These are phyloP conservation scores for Rhabdomys pumilio DNA, from an alignment of 2,797 vertebrate species.

Conservation along the genomic window DNA sequence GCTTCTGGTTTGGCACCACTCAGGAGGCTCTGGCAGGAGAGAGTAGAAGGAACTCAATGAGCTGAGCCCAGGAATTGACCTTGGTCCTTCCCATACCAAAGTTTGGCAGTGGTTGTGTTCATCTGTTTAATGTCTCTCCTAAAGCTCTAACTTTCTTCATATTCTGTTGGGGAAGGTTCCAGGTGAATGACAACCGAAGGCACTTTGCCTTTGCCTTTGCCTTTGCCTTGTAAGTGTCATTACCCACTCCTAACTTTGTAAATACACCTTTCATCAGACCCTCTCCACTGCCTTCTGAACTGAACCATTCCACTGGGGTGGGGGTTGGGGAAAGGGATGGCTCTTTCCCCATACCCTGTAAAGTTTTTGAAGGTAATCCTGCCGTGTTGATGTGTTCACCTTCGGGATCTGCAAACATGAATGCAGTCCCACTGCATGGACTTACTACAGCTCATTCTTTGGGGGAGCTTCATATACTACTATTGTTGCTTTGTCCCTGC, in stretches of 20 bases:
- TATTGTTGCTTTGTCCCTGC: background rate
- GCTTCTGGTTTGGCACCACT: background rate
- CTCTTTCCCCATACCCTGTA: too few species aligned
- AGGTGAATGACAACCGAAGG: background rate
- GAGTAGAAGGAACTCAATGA: background rate
- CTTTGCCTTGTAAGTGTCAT: background rate
- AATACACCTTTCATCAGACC: background rate
- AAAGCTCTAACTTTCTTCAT: background rate
- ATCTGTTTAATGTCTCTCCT: background rate
- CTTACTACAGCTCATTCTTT: background rate
- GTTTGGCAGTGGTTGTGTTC: background rate
- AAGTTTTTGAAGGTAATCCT: background rate
- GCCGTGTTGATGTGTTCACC: background rate
- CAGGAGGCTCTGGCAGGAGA: background rate
- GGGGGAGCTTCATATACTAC: background rate
- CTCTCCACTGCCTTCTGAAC: too few species aligned
- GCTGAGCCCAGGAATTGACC: too few species aligned
- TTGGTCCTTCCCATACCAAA: background rate
- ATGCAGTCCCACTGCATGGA: accelerated
- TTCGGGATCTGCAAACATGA: background rate
- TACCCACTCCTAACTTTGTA: background rate
- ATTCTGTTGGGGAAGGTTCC: background rate
- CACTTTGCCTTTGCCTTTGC: background rate
- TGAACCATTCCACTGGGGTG: background rate
- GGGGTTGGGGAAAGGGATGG: too few species aligned